Base-by-base conservation (phyloP, 1,140 invertebrate species). In the Leptinotarsa lineolata region DNA sequence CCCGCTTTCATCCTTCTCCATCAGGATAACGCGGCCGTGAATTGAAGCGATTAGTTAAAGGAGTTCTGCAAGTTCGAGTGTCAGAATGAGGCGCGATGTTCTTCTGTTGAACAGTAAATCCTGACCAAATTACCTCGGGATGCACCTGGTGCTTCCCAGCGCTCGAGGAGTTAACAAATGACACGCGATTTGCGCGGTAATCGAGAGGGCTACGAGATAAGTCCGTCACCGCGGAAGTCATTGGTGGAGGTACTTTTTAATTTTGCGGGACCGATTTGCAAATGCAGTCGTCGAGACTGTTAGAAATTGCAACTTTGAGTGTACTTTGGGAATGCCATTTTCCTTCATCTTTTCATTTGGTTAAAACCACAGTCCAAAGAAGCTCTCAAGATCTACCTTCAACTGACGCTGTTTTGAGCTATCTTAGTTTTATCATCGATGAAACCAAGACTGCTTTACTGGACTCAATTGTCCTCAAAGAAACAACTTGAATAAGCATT, bases 121-220 rank as follows among this genome's bases (percentile, higher is more conserved):
- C 81, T 76, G 76, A 73, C 81, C 78, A 82, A 82, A 82, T 82
- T 81, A 78, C 80, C 72, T 72, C 63, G 72, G 61, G 65, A 68
- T 77, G 76, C 81, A 82, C 81, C 79, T 82, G 81, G 76, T 77
- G 75, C 68, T 80, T 82, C 80, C 77, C 81, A 80, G 76, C 79
- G 79, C 78, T 77, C 58, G 30, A 73, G 73, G 74, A 79, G 76
- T 76, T 80, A 80, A 82, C 81, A 82, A 82, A 82, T 82, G 81
- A 81, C 81, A 80, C 74, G 80, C 81, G 81, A 82, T 82, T 82
- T 82, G 77, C 76, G 79, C 79, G 78, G 81, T 82, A 82, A 82
- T 82, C 81, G 81, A 82, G 80, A 81, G 79, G 76, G 79, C 72
- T 68, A 63, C 69, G 64, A 82, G 81, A 82, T 82, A 82, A 82